These are phyloP conservation scores for Drosophila ercepeae DNA, from an alignment of 1,140 invertebrate species.

Conservation along the genomic window DNA sequence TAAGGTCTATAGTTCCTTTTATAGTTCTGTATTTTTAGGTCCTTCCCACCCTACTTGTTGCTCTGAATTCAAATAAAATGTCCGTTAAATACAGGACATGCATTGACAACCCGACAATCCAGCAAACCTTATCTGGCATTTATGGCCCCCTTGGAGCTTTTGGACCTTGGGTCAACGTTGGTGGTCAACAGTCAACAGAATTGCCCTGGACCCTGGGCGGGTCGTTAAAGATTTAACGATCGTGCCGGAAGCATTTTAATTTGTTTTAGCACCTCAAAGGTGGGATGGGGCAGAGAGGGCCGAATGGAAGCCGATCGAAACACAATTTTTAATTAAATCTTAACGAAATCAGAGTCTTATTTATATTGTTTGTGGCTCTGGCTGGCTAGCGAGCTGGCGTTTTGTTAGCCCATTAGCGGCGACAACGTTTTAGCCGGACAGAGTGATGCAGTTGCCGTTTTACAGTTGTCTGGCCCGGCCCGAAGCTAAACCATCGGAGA, in stretches of 20 bases:
- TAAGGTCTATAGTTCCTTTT: too few species aligned
- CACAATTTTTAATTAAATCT: constrained; percentile 44
- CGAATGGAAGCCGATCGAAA: constrained; percentile 31
- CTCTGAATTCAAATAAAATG: too few species aligned
- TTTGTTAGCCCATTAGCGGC: constrained; percentile 49
- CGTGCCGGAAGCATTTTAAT: constrained; percentile 61
- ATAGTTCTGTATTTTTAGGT: too few species aligned
- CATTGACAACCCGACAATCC: constrained; percentile 52
- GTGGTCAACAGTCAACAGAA: constrained; percentile 53
- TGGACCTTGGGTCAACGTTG: constrained; percentile 7
- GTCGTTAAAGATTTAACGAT: constrained; percentile 59
- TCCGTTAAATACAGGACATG: too few species aligned
- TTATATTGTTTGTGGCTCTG: constrained; percentile 17
- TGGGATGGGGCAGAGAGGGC: neutral
- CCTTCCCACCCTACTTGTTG: neutral
- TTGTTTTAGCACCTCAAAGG: constrained; percentile 50
- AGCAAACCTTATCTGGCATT: constrained; percentile 48
- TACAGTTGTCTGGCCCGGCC: constrained; percentile 74
- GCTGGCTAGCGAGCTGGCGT: constrained; percentile 26
- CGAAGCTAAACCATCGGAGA: constrained; percentile 26
- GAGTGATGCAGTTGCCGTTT: constrained; percentile 42
- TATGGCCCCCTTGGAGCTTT: constrained; percentile 27
- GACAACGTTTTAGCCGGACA: constrained; percentile 16
- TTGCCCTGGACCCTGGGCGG: constrained; percentile 7
- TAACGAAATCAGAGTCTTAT: constrained; percentile 38